Conservation (phyloP, 2,113 vertebrate genomes). For the Mastomys coucha region DNA sequence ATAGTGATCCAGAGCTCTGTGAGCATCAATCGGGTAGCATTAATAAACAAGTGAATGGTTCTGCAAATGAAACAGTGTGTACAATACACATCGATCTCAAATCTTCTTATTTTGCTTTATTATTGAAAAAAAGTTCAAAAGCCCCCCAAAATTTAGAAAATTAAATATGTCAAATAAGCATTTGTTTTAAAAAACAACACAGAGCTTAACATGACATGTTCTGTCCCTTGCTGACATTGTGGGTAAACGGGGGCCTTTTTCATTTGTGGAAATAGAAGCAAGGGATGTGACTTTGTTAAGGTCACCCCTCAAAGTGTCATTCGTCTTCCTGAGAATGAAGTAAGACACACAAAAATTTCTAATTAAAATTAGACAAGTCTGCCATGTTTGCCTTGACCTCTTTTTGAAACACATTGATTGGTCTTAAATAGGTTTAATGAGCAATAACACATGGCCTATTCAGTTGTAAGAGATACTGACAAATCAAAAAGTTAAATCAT, state of each 20-base stretch:
- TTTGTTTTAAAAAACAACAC: not conserved
- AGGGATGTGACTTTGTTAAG: not conserved
- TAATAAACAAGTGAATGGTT: not conserved
- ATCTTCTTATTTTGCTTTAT: conserved; percentile 8
- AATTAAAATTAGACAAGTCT: not conserved
- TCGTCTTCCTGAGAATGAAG: not conserved
- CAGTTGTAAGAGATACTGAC: not conserved
- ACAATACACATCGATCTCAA: not conserved
- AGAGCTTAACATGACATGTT: not conserved
- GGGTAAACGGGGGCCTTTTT: not conserved
- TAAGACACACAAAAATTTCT: not conserved
- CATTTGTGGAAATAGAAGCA: not conserved
- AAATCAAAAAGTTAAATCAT: conserved; percentile 24
- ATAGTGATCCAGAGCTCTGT: not conserved
- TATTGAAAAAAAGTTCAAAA: not conserved
- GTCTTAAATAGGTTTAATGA: not conserved
- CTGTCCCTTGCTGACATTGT: not conserved
- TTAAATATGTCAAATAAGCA: not conserved
- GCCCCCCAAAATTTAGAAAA: conserved; percentile 13
- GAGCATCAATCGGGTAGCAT: not conserved
- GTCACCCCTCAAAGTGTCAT: not conserved
- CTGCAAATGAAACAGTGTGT: not conserved
- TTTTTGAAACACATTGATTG: not conserved
- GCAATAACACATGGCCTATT: not conserved
- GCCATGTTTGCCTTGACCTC: not conserved